A percentile compares a stretch with the other conserved stretches of the same genome.
These are phyloP conservation scores for Hypotaenidia philippensis DNA, from an alignment of 2,797 vertebrate genomes.

Conservation along the genomic window DNA sequence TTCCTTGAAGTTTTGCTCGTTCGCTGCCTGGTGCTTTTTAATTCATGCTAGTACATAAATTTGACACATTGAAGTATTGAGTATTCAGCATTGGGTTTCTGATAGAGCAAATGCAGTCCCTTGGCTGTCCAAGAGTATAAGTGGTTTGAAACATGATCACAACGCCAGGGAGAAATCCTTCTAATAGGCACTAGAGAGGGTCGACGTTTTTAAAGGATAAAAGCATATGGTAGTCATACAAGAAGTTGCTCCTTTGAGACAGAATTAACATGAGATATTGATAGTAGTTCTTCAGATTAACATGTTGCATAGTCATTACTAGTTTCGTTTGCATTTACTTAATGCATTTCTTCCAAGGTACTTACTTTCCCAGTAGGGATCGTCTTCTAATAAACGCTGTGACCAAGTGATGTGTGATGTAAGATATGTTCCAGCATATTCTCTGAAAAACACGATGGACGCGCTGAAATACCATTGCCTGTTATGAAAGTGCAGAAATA, in stretches of 20 bases:
- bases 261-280: constrained; percentile 65
- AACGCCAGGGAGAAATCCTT: constrained; percentile 32
- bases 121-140: constrained; percentile 68
- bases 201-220: constrained; percentile 48
- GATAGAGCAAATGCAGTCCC: constrained; percentile 60
- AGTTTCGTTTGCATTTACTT: constrained; percentile 40
- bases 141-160: constrained; percentile 65
- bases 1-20: constrained; percentile 53
- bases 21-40: constrained; percentile 51
- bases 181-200: constrained; percentile 42
- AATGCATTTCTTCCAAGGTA: constrained; percentile 46
- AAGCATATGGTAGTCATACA: constrained; percentile 56
- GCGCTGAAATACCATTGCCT: not conserved
- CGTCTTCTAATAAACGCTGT: not conserved
- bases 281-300: constrained; percentile 53
- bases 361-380: not conserved
- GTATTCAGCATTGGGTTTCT: constrained; percentile 65
- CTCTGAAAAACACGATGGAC: not conserved
- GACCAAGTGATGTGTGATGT: not conserved
- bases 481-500: not conserved
- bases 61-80: constrained; percentile 48
- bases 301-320: constrained; percentile 29
- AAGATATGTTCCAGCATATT: not conserved
- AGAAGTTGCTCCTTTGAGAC: constrained; percentile 42
- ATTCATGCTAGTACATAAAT: constrained; percentile 48